Evolutionary conservation across 35 echinoderm and acorn worm genomes (phyloP), one percentile per base, ranked within the genome.

Genomic region (Heliocidaris tuberculata): DNA sequence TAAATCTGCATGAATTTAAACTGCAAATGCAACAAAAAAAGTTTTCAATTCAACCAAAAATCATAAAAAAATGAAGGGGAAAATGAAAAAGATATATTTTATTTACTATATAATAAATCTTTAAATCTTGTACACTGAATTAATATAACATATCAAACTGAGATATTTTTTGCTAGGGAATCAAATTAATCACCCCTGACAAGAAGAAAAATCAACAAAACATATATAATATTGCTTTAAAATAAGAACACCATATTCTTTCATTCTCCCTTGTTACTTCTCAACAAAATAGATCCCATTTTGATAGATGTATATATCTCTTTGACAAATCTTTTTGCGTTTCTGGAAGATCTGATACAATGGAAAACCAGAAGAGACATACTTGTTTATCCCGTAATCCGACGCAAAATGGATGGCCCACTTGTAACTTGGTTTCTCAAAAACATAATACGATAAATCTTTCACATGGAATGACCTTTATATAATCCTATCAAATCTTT

Each of bases 311-410:
- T 78, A 24, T 78, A 78, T n/a, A 78, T 78, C 21, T 27, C 65
- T 27, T 6, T n/a, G 65, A 19, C 19, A n/a, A 19, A 78, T 78
- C 19, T 78, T 1, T 78, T 78, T 78, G 27, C 65, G 5, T 78
- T 21, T 78, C 65, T 78, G 21, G 65, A 78, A 78, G 65, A 78
- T 78, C 17, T 21, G 27, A 21, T n/a, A 78, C 4, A 7, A 19
- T n/a, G 7, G 4, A n/a, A 78, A 78, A 78, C 27, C 21, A n/a
- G 7, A 78, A 27, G 65, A 78, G 65, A 78, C 65, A 78, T 78
- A 78, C 21, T n/a, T 78, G 65, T 78, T 78, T 78, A 78, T 78
- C 65, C 65, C 21, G 65, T 78, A 78, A 78, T 78, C 65, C 65
- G 7, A 19, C 4, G 27, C 65, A 21, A 78, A 78, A 78, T 78